phyloP scores from a whole-genome alignment of 2,113 vertebrate genomes.

The Ranitomeya imitator region DNA sequence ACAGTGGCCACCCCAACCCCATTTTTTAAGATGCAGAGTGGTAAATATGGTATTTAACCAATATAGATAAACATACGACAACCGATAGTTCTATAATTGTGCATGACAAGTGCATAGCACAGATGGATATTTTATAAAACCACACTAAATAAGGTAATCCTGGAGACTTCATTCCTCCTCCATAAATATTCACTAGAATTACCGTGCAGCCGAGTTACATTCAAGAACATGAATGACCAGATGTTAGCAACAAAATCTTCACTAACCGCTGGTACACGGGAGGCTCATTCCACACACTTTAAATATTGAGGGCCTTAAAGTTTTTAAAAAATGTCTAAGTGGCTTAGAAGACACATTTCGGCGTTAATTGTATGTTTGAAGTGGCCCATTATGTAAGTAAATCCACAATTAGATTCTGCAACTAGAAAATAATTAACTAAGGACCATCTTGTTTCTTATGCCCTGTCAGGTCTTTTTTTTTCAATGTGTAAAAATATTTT shows the following conservation, averaged over 20 bases:
- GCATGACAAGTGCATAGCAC: background rate
- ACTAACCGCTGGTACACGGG: background rate
- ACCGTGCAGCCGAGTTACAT: background rate
- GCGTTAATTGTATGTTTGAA: constrained; percentile 26
- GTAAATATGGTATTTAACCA: background rate
- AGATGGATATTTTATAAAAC: constrained; percentile 17
- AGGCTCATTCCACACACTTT: constrained; percentile 28
- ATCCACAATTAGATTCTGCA: constrained; percentile 23
- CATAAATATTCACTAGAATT: constrained; percentile 16
- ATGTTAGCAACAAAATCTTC: constrained; percentile 40
- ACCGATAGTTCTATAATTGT: background rate
- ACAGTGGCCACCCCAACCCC: background rate
- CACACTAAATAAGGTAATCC: background rate
- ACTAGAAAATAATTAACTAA: constrained; percentile 27
- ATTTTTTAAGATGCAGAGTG: background rate
- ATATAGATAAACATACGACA: background rate
- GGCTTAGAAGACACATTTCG: constrained; percentile 12
- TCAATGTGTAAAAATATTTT: constrained; percentile 50
- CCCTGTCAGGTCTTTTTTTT: constrained; percentile 18
- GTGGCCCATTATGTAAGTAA: constrained; percentile 33
- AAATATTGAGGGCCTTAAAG: constrained; percentile 47
- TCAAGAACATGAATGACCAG: constrained; percentile 23
- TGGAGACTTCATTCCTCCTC: background rate
- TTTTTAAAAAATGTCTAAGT: constrained; percentile 44
- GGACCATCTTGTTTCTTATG: constrained; percentile 20